Evolutionary conservation across 53 echinoderm and acorn worm genomes (phyloP), one percentile per base, ranked within the genome.

Genomic region (Paelopatides confundens): DNA sequence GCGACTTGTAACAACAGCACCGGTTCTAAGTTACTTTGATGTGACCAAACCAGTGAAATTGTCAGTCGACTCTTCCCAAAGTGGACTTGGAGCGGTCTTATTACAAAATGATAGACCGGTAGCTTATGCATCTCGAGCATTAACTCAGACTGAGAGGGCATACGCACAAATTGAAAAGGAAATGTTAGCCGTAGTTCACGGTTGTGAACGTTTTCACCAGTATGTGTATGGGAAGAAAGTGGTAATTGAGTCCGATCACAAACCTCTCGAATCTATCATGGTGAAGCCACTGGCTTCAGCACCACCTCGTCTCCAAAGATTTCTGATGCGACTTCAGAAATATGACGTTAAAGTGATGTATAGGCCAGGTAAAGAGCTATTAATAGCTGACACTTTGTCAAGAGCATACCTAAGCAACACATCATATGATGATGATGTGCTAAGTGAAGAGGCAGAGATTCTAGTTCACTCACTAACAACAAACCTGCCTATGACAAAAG

Each of bases 121-220:
- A 17, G 87, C 71, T 5, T 87, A 87, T 65, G 76, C 74, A n/a
- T 87, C 87, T 10, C 47, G 71, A 62, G 54, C 76, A 50, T 58
- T 87, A 47, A 71, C 71, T 10, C 31, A 49, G 24, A 51, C 69
- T 51, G 86, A 86, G 35, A 48, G 52, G 30, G 69, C 40, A 14
- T 93, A 85, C 47, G 92, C 93, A 9, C 89, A 93, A 88, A 88
- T 88, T 24, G 85, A 92, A 51, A 88, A 92, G 32, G 88, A 90
- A 18, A 67, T 67, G 68, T 35, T 35, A 18, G 35, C 0, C 13
- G 35, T 67, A 12, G 68, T 67, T 11, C 35, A 34, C 18, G 68
- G 68, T 2, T 35, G 32, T 14, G 68, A 67, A 35, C 32, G 68
- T 3, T 67, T 67, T 26, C 32, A 67, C 18, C 68, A 67, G 68